These are phyloP conservation scores for Seriola quinqueradiata DNA, from an alignment of 2,113 vertebrate genomes.

Conservation along the genomic window DNA sequence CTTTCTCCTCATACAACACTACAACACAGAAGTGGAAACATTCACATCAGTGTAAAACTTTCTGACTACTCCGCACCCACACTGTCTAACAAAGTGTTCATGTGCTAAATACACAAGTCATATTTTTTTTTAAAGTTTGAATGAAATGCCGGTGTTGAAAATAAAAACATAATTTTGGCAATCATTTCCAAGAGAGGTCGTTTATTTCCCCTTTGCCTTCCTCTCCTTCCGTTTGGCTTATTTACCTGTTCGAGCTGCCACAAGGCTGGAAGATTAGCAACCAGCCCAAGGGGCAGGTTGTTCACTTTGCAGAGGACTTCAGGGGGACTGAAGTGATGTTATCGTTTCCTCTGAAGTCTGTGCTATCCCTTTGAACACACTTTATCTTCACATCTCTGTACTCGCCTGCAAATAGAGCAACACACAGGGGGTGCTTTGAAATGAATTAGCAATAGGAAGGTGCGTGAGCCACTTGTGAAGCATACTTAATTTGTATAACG, in stretches of 20 bases:
- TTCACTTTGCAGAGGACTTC: slow-evolving; percentile 60
- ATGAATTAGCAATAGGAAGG: slow-evolving; percentile 66
- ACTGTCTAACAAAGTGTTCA: not conserved
- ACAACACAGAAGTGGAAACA: not conserved
- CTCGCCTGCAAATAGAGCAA: slow-evolving; percentile 59
- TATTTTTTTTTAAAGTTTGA: not conserved
- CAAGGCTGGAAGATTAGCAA: slow-evolving; percentile 47
- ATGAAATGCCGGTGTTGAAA: not conserved
- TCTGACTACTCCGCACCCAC: not conserved
- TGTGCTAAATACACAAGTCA: not conserved
- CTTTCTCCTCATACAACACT: not conserved
- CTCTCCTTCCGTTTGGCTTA: slow-evolving; percentile 30
- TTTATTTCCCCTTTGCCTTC: slow-evolving; percentile 27
- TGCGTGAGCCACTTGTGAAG: slow-evolving; percentile 52
- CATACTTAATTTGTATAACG: slow-evolving; percentile 64
- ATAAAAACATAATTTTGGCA: not conserved
- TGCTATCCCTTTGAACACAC: slow-evolving; percentile 72
- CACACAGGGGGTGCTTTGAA: slow-evolving; percentile 63
- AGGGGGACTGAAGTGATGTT: slow-evolving; percentile 62
- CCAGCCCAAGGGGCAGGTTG: slow-evolving; percentile 44
- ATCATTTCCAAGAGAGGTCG: slow-evolving; percentile 23
- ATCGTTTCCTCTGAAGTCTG: slow-evolving; percentile 71
- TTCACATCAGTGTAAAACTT: not conserved
- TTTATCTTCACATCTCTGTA: slow-evolving; percentile 70
- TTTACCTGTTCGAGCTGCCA: slow-evolving; percentile 58